A percentile compares a stretch with the other conserved stretches of the same genome.
Evolutionary conservation across 2,113 vertebrate genomes (phyloP).

Genomic region (Salvelinus sp.): DNA sequence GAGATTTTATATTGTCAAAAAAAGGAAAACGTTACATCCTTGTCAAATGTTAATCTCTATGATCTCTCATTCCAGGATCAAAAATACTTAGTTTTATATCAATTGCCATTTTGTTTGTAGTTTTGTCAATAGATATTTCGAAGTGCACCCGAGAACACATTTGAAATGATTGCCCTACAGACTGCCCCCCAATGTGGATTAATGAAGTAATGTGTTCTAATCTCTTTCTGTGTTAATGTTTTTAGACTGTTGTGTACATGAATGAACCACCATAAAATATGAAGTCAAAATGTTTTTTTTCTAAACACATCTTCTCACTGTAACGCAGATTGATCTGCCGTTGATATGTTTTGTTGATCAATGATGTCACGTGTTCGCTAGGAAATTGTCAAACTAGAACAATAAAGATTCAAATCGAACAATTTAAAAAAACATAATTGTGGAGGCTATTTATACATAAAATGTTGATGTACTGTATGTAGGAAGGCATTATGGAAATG

Average conservation of each 20-base stretch:
- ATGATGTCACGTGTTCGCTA: slow-evolving; percentile 71
- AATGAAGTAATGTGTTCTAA: slow-evolving; percentile 66
- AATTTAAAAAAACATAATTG: slow-evolving; percentile 50
- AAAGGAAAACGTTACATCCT: slow-evolving; percentile 58
- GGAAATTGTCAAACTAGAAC: slow-evolving; percentile 69
- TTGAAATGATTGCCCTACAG: slow-evolving; percentile 66
- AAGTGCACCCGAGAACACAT: slow-evolving; percentile 66
- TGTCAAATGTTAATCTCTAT: slow-evolving; percentile 55
- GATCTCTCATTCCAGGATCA: slow-evolving; percentile 51
- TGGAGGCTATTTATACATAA: slow-evolving; percentile 36
- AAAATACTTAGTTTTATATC: slow-evolving; percentile 76
- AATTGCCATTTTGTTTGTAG: slow-evolving; percentile 73
- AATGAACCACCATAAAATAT: slow-evolving; percentile 63
- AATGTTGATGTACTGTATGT: background rate
- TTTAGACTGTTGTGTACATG: slow-evolving; percentile 80
- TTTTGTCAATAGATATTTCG: slow-evolving; percentile 68
- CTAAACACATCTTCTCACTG: slow-evolving; percentile 56
- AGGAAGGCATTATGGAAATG: background rate
- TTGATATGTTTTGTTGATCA: slow-evolving; percentile 68
- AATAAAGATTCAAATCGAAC: slow-evolving; percentile 75
- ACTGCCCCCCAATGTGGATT: slow-evolving; percentile 54
- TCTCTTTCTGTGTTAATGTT: slow-evolving; percentile 75
- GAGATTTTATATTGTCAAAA: slow-evolving; percentile 76
- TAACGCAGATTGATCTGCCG: slow-evolving; percentile 57
- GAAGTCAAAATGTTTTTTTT: slow-evolving; percentile 49